Evolutionary conservation across 2,888 invertebrate species (phyloP).

Genomic region (Cheilosia variabilis): DNA sequence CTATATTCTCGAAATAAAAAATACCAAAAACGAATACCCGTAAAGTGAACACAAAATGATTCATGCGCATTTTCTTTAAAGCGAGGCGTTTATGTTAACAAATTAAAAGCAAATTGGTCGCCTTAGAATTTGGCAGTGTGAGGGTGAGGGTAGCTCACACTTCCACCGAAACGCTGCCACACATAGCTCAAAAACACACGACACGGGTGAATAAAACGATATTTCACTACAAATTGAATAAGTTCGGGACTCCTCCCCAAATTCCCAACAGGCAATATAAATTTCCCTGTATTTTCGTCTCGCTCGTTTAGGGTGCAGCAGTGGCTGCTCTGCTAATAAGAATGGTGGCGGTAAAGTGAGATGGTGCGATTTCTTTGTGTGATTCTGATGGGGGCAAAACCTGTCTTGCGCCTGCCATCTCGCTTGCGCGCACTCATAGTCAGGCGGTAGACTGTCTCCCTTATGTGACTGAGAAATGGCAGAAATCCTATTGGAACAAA

Average conservation of each 20-base stretch:
- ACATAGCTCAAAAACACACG: constrained; percentile 45
- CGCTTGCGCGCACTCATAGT: background rate
- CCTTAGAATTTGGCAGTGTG: constrained; percentile 77
- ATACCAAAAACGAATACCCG: constrained; percentile 42
- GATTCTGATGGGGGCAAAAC: constrained; percentile 4
- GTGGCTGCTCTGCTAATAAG: background rate
- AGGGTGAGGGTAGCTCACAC: constrained; percentile 58
- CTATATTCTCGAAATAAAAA: background rate
- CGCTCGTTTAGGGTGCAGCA: background rate
- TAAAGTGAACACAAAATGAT: constrained; percentile 76
- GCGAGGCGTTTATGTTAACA: constrained; percentile 82
- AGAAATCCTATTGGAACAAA: constrained; percentile 61
- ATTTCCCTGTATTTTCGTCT: constrained; percentile 70
- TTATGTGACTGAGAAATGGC: constrained; percentile 51
- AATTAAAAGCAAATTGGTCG: constrained; percentile 82
- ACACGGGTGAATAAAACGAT: constrained; percentile 78
- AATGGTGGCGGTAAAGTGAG: background rate
- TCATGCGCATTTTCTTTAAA: constrained; percentile 78
- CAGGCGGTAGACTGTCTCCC: constrained; percentile 21
- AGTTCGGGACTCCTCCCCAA: constrained; percentile 82
- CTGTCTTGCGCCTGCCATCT: constrained; percentile 24
- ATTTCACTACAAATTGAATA: constrained; percentile 82
- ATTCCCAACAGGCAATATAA: constrained; percentile 61
- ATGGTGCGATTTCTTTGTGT: constrained; percentile 2
- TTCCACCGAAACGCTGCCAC: constrained; percentile 20